Base-by-base conservation (phyloP, 2,797 vertebrate genomes). In the Eulemur coronatus region DNA sequence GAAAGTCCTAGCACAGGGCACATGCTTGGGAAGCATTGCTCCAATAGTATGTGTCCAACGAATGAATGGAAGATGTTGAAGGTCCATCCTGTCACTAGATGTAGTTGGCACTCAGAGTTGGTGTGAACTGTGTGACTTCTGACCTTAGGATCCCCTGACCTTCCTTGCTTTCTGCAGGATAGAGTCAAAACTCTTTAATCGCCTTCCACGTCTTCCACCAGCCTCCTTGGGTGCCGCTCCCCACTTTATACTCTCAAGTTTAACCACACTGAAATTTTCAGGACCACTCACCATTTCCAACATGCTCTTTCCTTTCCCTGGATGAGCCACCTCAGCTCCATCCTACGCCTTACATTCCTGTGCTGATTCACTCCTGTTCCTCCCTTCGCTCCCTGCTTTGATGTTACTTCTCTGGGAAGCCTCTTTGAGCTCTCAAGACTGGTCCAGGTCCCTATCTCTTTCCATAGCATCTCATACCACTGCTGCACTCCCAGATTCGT, bases 41-140 rank as follows among this genome's bases (percentile, higher is more conserved):
- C n/a, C 7, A 4, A 8, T 1, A 7, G 7, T 8, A 0, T 14
- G 3, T n/a, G 5, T 75, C 72, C 20, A 8, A 0, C 18, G 24
- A 72, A 13, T 22, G 5, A 57, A 26, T 26, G 15, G 2, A 65
- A 43, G 28, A 41, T 48, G 33, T 7, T 20, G 7, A 76, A 46
- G 9, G 12, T 15, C 6, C 22, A 28, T 57, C 33, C 20, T 22
- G 30, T 57, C 22, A 3, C n/a, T 41, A 59, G 73, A 48, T 3
- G 11, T 10, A 63, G 24, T 0, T 69, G 57, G 48, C 30, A 6
- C 33, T 81, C 43, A 14, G 57, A 75, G 33, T 15, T 70, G 22
- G 15, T 43, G 1, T 30, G 35, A 61, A n/a, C 24, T 30, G 0
- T 26, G 52, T 41, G 48, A 9, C 48, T 94, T 69, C 81, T 87